Conservation (phyloP, 2,113 vertebrate species). For the Stegostoma tigrinum region DNA sequence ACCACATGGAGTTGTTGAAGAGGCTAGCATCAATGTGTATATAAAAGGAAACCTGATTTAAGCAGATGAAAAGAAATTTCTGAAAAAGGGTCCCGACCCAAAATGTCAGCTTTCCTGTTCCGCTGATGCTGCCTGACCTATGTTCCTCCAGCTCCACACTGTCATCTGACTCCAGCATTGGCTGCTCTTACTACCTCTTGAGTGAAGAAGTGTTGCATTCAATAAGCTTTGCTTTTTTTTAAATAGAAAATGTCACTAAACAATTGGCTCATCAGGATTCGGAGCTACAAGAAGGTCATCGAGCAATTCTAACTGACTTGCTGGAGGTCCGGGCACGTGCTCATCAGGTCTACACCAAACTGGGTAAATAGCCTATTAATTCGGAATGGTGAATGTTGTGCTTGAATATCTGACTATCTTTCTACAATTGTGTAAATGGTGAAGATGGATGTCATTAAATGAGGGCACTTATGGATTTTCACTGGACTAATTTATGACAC, state of each 20-base stretch:
- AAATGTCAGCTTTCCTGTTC: no score
- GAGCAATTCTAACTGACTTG: slow-evolving; percentile 51
- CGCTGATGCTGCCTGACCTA: no score
- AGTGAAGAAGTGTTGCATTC: neutral
- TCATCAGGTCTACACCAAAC: slow-evolving; percentile 56
- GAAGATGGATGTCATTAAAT: neutral
- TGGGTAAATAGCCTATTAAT: slow-evolving; percentile 48
- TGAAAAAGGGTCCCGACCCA: no score
- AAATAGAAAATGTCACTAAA: slow-evolving; percentile 58
- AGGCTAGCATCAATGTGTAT: neutral
- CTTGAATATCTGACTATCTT: neutral
- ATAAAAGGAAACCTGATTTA: neutral
- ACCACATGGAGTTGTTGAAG: neutral
- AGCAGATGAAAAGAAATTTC: neutral
- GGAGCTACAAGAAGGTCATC: slow-evolving; percentile 51
- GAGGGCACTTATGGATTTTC: neutral
- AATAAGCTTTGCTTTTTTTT: neutral
- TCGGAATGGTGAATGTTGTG: neutral
- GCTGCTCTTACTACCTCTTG: no score
- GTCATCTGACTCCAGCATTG: no score
- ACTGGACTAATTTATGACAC: neutral
- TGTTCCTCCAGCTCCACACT: no score
- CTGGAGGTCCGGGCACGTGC: slow-evolving; percentile 50
- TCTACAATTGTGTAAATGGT: neutral
- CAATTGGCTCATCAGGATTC: slow-evolving; percentile 51